phyloP scores from a whole-genome alignment of 2,113 vertebrate species.

The Chaetodon auriga region DNA sequence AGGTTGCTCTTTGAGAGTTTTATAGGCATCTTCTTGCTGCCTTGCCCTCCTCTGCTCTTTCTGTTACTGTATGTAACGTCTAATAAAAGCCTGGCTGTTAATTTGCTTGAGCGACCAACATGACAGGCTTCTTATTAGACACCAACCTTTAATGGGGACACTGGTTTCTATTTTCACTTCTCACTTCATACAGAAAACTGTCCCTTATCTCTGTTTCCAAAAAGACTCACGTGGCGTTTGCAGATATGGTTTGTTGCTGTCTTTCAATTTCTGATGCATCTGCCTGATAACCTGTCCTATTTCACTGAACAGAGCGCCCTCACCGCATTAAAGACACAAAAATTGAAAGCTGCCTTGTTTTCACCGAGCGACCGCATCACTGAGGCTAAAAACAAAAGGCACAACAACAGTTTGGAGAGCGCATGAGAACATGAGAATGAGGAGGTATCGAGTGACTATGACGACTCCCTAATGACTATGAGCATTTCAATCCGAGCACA shows the following conservation, averaged over 20 bases:
- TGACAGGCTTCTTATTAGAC: constrained; percentile 54
- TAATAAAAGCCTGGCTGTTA: constrained; percentile 53
- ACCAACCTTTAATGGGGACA: constrained; percentile 30
- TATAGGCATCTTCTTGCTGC: constrained; percentile 27
- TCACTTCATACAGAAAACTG: background rate
- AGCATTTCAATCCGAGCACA: constrained; percentile 13
- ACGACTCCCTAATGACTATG: background rate
- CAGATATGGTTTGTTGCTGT: background rate
- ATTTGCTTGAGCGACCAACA: constrained; percentile 40
- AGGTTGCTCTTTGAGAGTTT: background rate
- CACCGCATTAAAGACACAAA: background rate
- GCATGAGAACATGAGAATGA: constrained; percentile 10
- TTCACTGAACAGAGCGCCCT: background rate
- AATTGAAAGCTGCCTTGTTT: background rate
- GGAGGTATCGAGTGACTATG: constrained; percentile 2
- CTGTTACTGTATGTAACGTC: constrained; percentile 42
- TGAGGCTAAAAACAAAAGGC: background rate
- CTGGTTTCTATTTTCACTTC: constrained; percentile 37
- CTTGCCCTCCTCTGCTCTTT: constrained; percentile 28
- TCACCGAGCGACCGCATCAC: background rate
- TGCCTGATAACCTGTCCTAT: background rate
- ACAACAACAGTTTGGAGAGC: background rate
- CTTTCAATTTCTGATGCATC: constrained; percentile 10
- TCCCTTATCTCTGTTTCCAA: background rate
- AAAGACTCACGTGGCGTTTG: background rate